These are phyloP conservation scores for Cryptocephalus moraei DNA, from an alignment of 2,888 invertebrate species.

Conservation along the genomic window DNA sequence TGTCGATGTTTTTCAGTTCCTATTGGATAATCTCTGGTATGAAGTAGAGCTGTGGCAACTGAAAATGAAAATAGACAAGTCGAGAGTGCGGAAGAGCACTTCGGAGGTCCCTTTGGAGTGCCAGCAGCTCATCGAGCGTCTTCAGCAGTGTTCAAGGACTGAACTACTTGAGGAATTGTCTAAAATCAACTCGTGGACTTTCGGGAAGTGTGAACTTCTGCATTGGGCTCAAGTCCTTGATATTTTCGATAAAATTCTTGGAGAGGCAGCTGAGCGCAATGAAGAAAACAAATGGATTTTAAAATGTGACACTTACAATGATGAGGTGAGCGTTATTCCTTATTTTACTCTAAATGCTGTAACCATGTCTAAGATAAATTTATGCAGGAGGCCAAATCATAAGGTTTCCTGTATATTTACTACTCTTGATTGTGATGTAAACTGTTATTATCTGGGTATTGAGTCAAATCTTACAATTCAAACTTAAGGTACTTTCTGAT, in stretches of 20 bases:
- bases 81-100: conserved; percentile 71
- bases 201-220: conserved; percentile 77
- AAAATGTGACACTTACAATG: conserved; percentile 53
- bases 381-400: no score
- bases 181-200: conserved; percentile 71
- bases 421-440: no score
- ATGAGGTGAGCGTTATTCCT: conserved; percentile 14
- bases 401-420: no score
- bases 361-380: no score
- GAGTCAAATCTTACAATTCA: no score
- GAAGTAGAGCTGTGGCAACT: not conserved
- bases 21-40: not conserved
- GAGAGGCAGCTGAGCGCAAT: conserved; percentile 56
- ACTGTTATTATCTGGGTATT: no score
- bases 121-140: conserved; percentile 60
- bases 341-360: not conserved
- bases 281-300: conserved; percentile 58
- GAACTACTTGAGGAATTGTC: conserved; percentile 59
- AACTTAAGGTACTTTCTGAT: no score
- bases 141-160: conserved; percentile 54
- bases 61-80: conserved; percentile 71
- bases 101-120: conserved; percentile 75
- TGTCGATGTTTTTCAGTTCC: not conserved
- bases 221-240: conserved; percentile 81
- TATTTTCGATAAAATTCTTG: conserved; percentile 62